Percentiles rank a stretch among this genome's conserved stretches.
phyloP scores from a whole-genome alignment of 2,797 vertebrate genomes.

The Microhierax caerulescens region DNA sequence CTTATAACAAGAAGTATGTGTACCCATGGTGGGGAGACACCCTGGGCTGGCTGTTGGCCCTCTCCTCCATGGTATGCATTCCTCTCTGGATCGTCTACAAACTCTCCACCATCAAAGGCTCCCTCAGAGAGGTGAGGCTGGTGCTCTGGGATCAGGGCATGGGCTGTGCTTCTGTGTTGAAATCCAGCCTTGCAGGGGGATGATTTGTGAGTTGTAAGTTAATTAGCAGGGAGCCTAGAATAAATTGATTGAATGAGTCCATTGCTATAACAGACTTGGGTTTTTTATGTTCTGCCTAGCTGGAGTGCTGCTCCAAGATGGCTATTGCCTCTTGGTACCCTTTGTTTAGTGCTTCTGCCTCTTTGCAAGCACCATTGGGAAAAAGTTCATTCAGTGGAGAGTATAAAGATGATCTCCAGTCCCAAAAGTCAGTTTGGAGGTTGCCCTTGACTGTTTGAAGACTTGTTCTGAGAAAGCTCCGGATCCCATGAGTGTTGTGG shows the following conservation, averaged over 20 bases:
- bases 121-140: conserved; percentile 85
- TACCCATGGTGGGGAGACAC: conserved; percentile 95
- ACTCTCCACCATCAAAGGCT: conserved; percentile 84
- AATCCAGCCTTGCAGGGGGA: not conserved
- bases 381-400: not conserved
- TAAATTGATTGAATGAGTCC: not conserved
- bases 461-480: not conserved
- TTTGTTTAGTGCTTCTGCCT: not conserved
- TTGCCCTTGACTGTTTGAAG: not conserved
- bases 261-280: not conserved
- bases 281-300: conserved; percentile 8
- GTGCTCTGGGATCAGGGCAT: not conserved
- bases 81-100: conserved; percentile 85
- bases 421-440: not conserved
- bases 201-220: not conserved
- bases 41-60: conserved; percentile 91
- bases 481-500: fast-evolving
- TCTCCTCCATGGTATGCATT: conserved; percentile 93
- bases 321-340: not conserved
- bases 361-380: not conserved
- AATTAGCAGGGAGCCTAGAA: not conserved
- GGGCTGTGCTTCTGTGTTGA: not conserved
- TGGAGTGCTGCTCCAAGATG: not conserved
- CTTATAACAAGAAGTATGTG: conserved; percentile 93
- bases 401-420: not conserved